Evolutionary conservation across 2,888 invertebrate species (phyloP), one percentile per base, ranked within the genome.

Genomic region (Melanostoma mellinum): DNA sequence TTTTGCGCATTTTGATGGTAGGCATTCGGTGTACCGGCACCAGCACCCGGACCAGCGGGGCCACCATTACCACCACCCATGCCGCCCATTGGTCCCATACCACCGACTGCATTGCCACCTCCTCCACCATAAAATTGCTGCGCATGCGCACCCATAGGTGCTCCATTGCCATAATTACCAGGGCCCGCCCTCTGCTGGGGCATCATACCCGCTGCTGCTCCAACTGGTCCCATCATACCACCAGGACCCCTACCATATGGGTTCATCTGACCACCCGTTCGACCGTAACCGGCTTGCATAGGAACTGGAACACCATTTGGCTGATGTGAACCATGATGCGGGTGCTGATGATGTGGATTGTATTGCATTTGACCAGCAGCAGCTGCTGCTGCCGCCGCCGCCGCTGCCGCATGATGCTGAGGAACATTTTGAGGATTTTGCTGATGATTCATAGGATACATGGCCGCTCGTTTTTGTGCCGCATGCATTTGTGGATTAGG

Each of bases 401-500:
- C 81, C 75, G 81, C 79, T 44, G 76, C 79, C 87, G 82, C 82
- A 79, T 85, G 85, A 69, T 89, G 89, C 69, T 90, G 91, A 87
- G 91, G 91, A 85, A 92, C 92, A 86, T 92, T 93, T 90, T 93
- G 93, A 88, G 94, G 94, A 86, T 90, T 91, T 85, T 93, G 78
- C 46, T 84, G 79, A 74, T 84, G 94, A 88, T 96, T 86, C 85
- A 88, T 87, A 52, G 91, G 90, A 86, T 91, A 91, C 89, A 91
- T 90, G 50, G 82, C 77, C 6, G 86, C 89, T 35, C 91, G 93
- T 88, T 97, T 95, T 89, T 96, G 96, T 73, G 94, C 94, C 94
- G 96, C 95, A 90, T 97, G 95, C 95, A 96, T 96, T 76, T 95
- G 95, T 9, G 97, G 96, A 78, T 94, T 94, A 32, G 97, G 97